Evolutionary conservation across 2,888 invertebrate species (phyloP).

Genomic region (Palloptera scutellata): DNA sequence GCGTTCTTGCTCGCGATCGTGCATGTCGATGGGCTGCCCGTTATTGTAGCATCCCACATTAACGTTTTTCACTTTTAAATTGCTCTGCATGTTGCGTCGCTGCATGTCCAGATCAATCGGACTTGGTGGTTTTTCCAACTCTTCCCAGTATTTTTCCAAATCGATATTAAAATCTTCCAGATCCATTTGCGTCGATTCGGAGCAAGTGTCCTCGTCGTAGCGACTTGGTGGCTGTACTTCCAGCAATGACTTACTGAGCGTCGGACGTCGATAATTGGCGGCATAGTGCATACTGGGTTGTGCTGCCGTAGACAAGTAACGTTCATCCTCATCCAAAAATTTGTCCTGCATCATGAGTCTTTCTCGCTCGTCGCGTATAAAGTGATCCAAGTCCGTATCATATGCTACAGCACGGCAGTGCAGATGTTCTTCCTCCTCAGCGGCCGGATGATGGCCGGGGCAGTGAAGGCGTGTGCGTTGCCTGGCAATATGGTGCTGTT

Average conservation of each 20-base stretch:
- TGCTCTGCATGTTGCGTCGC: conserved; percentile 62
- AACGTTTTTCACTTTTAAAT: conserved; percentile 61
- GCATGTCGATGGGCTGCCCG: conserved; percentile 60
- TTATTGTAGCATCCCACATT: conserved; percentile 63
- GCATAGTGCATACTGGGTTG: conserved; percentile 41
- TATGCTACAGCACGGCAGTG: conserved; percentile 54
- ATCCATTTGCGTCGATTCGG: conserved; percentile 63
- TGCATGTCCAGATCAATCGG: conserved; percentile 63
- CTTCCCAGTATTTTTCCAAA: conserved; percentile 64
- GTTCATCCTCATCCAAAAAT: conserved; percentile 62
- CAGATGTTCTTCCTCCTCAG: conserved; percentile 60
- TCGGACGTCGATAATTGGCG: conserved; percentile 48
- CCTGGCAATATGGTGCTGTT: conserved; percentile 44
- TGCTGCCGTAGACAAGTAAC: conserved; percentile 49
- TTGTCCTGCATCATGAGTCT: conserved; percentile 61
- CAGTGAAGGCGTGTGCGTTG: conserved; percentile 46
- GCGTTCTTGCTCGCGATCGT: conserved; percentile 62
- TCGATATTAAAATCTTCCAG: conserved; percentile 64
- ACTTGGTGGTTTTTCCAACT: conserved; percentile 62
- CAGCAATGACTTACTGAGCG: conserved; percentile 60
- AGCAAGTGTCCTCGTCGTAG: conserved; percentile 62
- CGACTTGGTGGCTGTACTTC: conserved; percentile 62
- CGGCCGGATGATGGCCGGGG: conserved; percentile 59
- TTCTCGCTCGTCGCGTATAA: conserved; percentile 61
- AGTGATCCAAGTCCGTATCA: conserved; percentile 60